Evolutionary conservation across 2,113 vertebrate genomes (phyloP), one percentile per base, ranked within the genome.

Genomic region (Drymodes brunneopygia): DNA sequence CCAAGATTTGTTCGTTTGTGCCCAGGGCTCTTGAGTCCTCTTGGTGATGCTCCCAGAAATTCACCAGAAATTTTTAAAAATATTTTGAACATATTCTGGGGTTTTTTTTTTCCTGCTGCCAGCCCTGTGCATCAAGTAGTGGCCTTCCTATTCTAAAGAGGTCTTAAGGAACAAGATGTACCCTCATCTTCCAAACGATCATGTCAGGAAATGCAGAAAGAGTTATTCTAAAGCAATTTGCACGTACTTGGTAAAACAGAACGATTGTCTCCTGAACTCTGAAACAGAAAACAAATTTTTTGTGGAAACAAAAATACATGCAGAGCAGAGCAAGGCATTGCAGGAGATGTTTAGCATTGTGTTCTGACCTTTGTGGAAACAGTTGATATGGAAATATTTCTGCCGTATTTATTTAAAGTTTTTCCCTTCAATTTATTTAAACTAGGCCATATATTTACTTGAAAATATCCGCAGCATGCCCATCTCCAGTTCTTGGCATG

Each of bases 361-460:
- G 48, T 90, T 90, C 66, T 90, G 82, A 90, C 80, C 61, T 93
- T 81, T 90, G 53, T 86, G 86, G 75, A 90, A 92, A 70, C 5
- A 71, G 72, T 20, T 93, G 69, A 86, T 92, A 73, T 9, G 78
- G 78, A 90, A 94, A 82, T 86, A 65, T 62, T 92, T 87, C 92
- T 88, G 70, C 66, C 1, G 0, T 88, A 83, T 67, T 94, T 93
- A 78, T 93, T 96, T 90, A 66, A 92, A 65, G 50, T 9, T 69
- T 72, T 91, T 88, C 75, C 25, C 84, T 94, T 80, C 79, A 47
- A 35, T 87, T 91, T 95, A 64, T 72, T 91, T 90, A 53, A 82
- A 42, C 75, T 74, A 40, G 62, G 56, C 40, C 42, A 38, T 51
- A 18, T 82, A 84, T 84, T 95, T 96, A 73, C 90, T 90, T 88